These are phyloP conservation scores for Drosophila diplacantha DNA, from an alignment of 2,888 invertebrate species.

Conservation along the genomic window DNA sequence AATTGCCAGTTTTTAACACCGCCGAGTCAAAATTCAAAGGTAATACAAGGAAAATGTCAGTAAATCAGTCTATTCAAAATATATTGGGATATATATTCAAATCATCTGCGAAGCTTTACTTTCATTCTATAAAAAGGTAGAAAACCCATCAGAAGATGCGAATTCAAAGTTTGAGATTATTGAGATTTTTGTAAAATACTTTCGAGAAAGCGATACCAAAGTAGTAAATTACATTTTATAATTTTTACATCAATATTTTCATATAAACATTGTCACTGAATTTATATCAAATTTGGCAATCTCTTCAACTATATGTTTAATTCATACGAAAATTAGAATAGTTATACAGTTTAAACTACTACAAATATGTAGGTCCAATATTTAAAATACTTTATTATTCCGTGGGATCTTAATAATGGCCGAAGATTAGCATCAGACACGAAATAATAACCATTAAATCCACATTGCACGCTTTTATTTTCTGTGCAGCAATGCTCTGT, in stretches of 20 bases:
- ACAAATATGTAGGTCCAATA: not conserved
- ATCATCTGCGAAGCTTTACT: not conserved
- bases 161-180: too few relatives aligned
- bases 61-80: not conserved
- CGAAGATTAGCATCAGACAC: not conserved
- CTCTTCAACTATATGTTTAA: not conserved
- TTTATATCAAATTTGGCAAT: too few relatives aligned
- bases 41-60: not conserved
- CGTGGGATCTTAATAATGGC: not conserved
- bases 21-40: not conserved
- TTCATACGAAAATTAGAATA: too few relatives aligned
- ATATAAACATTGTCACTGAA: too few relatives aligned
- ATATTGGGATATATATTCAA: not conserved
- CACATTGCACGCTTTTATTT: not conserved
- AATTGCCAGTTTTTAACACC: slow-evolving; percentile 9
- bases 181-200: too few relatives aligned
- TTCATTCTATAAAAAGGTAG: not conserved
- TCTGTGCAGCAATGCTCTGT: not conserved
- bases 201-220: too few relatives aligned
- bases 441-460: not conserved
- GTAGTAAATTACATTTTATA: too few relatives aligned
- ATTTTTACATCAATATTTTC: too few relatives aligned
- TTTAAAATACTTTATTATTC: not conserved
- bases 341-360: not conserved
- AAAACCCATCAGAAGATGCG: too few relatives aligned